Evolutionary conservation across 1,140 invertebrate species (phyloP).

Genomic region (Meteorus sp.): DNA sequence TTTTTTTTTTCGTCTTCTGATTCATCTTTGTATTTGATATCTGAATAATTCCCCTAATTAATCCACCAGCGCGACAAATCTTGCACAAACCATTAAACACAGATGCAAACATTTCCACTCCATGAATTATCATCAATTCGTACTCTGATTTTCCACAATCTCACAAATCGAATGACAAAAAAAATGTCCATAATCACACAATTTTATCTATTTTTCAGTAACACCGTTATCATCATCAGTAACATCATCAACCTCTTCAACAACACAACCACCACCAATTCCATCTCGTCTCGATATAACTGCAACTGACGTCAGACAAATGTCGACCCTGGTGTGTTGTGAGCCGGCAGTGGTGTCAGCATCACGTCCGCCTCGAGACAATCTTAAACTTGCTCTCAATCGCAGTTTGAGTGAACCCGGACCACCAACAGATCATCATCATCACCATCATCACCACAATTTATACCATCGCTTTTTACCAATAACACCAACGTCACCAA

Average conservation of each 20-base stretch:
- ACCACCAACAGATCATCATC: constrained; percentile 43
- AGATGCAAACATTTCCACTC: too few relatives aligned
- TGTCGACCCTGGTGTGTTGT: constrained; percentile 60
- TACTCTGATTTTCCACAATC: not conserved
- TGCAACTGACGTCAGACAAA: constrained; percentile 39
- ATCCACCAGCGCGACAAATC: too few relatives aligned
- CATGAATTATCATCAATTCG: too few relatives aligned
- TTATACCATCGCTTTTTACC: constrained; percentile 32
- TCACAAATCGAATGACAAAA: constrained; percentile 11
- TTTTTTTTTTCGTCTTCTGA: too few relatives aligned
- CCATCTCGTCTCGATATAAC: constrained; percentile 37
- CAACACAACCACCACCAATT: constrained; percentile 24
- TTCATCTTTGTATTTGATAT: too few relatives aligned
- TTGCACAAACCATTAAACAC: too few relatives aligned
- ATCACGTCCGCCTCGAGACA: constrained; percentile 59
- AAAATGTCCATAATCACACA: not conserved
- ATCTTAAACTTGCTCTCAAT: constrained; percentile 64
- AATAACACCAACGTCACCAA: constrained; percentile 33
- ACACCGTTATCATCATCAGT: not conserved
- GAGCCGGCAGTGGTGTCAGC: constrained; percentile 56
- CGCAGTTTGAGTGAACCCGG: constrained; percentile 66
- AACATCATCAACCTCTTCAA: constrained; percentile 5
- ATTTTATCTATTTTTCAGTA: too few relatives aligned
- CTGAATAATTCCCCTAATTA: too few relatives aligned
- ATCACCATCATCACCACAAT: too few relatives aligned